phyloP scores from a whole-genome alignment of 2,888 invertebrate species.

The Machimus atricapillus region DNA sequence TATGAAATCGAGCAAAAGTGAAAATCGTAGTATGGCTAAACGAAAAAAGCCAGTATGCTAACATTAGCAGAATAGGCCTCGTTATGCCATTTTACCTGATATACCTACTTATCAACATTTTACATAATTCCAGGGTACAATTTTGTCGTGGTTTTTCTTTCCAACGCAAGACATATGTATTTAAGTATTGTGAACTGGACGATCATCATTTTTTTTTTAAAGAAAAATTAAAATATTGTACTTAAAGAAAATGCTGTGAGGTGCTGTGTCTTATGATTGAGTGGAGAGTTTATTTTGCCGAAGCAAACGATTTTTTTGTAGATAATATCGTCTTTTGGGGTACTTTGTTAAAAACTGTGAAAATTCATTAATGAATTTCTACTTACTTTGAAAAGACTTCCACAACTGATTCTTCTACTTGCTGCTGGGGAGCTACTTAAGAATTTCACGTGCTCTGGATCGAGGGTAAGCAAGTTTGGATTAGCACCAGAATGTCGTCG shows the following conservation, averaged over 20 bases:
- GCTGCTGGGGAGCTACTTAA: conserved; percentile 82
- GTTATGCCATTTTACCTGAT: no score
- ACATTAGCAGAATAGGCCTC: no score
- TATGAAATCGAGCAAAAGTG: no score
- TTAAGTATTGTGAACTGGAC: not conserved
- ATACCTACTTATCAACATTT: no score
- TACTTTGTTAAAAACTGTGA: not conserved
- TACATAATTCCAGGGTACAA: no score
- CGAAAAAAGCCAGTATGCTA: no score
- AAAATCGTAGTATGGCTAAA: no score
- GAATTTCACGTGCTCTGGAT: conserved; percentile 71
- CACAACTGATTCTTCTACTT: conserved; percentile 88
- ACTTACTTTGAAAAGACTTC: conserved; percentile 81
- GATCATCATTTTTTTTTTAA: not conserved
- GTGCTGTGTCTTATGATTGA: not conserved
- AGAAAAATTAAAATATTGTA: not conserved
- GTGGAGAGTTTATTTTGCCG: not conserved
- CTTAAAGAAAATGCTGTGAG: not conserved
- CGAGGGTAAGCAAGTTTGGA: conserved; percentile 69
- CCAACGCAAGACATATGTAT: not conserved
- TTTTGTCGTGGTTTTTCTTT: no score
- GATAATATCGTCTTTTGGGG: not conserved
- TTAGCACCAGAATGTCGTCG: conserved; percentile 64
- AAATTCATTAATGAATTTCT: not conserved
- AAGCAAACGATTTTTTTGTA: not conserved